phyloP scores from a whole-genome alignment of 37 sponge, comb jelly and placozoan genomes.

The Halisarca cf. caerulea region DNA sequence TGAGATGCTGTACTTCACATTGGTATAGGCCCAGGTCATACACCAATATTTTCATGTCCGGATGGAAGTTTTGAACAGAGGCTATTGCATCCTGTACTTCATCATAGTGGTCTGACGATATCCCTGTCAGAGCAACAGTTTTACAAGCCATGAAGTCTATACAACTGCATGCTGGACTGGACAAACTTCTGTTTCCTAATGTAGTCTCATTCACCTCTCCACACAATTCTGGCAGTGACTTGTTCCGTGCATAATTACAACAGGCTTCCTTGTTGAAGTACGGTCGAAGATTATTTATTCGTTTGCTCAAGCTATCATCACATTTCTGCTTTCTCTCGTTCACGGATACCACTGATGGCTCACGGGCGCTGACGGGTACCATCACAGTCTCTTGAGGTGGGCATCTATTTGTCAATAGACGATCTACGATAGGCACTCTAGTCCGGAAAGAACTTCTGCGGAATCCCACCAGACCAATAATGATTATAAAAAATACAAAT shows the following conservation, averaged over 20 bases:
- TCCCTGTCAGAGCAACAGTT: conserved; percentile 18
- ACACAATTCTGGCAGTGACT: neutral
- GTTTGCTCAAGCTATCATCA: too few relatives aligned
- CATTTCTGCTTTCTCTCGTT: too few relatives aligned
- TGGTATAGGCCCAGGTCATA: conserved; percentile 22
- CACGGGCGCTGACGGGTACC: too few relatives aligned
- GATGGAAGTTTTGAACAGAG: conserved; percentile 14
- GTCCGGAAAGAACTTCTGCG: too few relatives aligned
- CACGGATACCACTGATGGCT: too few relatives aligned
- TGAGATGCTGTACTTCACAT: neutral
- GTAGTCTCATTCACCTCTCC: neutral
- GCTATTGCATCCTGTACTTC: conserved; percentile 25
- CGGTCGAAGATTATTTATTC: too few relatives aligned
- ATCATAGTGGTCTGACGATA: conserved; percentile 10
- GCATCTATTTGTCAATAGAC: too few relatives aligned
- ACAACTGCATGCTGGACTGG: conserved; percentile 1
- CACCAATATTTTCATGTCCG: conserved; percentile 17
- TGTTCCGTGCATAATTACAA: neutral
- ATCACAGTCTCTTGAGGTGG: too few relatives aligned
- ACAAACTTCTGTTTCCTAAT: neutral
- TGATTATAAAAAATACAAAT: too few relatives aligned
- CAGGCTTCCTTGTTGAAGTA: conserved; percentile 4
- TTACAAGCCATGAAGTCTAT: conserved; percentile 26
- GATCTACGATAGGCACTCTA: too few relatives aligned
- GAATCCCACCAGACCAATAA: too few relatives aligned